Evolutionary conservation across 1,140 invertebrate species (phyloP), one percentile per base, ranked within the genome.

Genomic region (Lycorma delicatula): DNA sequence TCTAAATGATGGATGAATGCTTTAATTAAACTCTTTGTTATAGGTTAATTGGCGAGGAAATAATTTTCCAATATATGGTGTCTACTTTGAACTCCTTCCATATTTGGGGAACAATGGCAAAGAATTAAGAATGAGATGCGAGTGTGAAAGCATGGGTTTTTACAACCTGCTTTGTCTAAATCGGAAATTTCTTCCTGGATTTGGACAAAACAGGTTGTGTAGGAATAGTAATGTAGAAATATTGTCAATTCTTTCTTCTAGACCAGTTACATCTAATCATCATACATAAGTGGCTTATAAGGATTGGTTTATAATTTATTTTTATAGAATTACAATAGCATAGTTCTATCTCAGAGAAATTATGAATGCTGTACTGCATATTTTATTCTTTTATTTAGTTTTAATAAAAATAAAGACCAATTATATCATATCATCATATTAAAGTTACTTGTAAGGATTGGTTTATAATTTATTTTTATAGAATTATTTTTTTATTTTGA

Each of bases 31-130:
- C n/a, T 12, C 27, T 13, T 34, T 49, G 54, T 59, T 63, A 31
- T 53, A 68, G 59, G 70, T 84, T 13, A 92, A 93, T 66, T 68
- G 84, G 12, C 70, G 75, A 1, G 85, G 84, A 9, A 79, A 82
- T 57, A 85, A 84, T 66, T 93, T 93, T 68, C 92, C 92, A 0
- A 72, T 96, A 26, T 87, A 90, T 76, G 92, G 89, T 1, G 93
- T 87, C 6, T 96, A 93, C 69, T 75, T 93, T 71, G 87, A 96
- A 68, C 69, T 92, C 16, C 68, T 96, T 26, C 78, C 84, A 12
- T 84, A 82, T 59, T 66, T 88, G 1, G 81, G 80, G 5, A 79
- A 84, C 0, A 70, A 73, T 12, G 61, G 61, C 4, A 57, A 50
- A 29, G 77, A 83, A 48, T 56, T 67, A 16, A 75, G 89, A 38